Base-by-base conservation (phyloP, 2,113 vertebrate species). In the Puntigrus tetrazona region DNA sequence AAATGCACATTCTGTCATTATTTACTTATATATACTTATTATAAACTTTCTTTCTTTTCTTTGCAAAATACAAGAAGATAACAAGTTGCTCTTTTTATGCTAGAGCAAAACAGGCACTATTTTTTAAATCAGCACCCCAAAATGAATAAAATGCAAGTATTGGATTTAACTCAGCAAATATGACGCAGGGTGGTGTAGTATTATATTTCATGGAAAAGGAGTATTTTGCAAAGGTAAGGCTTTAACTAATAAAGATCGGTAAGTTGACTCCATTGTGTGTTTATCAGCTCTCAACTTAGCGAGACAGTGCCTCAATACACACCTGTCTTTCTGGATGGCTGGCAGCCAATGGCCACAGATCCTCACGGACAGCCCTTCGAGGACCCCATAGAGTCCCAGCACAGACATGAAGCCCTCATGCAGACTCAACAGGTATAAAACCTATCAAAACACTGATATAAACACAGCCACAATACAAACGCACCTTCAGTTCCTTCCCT, bases 311-410 rank as follows among this genome's bases (percentile, higher is more conserved):
- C 92, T 73, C 83, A 94, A 1, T 97, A 96, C 83, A 87, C 75
- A 9, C 95, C 94, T 0, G 91, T 93, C 20, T 97, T 97, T 90
- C 89, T 88, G 88, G 94, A 93, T 1, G 95, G 95, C 22, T 97
- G 97, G 97, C 87, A 93, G 13, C 95, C 95, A 2, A 83, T 84
- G 0, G 76, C 81, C 43, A 78, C 76, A 0, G 93, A 95, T 83
- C 86, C 88, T 0, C 78, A 90, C 3, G 94, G 95, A 7, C 90
- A 93, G 3, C 79, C 84, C 43, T 91, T 94, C 82, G 93, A 95
- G 55, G 96, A 97, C 86, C 95, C 96, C 0, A 87, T 97, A 0
- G 92, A 96, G 83, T 90, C 89, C 2, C 95, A 97, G 86, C 94
- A 96, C 63, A 94, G 93, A 43, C 92, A 95, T 7, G 96, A 97